phyloP scores from a whole-genome alignment of 2,888 invertebrate genomes.

The Nysson spinosus region DNA sequence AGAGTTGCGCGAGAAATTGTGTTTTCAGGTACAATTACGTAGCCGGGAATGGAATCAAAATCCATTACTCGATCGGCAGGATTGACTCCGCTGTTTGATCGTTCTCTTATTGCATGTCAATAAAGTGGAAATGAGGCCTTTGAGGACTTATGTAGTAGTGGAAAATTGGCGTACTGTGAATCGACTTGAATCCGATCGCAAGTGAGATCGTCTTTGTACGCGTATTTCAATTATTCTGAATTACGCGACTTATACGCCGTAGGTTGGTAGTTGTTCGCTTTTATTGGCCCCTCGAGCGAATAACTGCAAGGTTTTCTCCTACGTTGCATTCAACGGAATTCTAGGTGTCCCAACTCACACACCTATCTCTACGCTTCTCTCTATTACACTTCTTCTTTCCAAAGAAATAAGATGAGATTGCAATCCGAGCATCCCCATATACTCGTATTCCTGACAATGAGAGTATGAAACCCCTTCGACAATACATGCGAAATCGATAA shows the following conservation, averaged over 20 bases:
- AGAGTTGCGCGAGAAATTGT: slow-evolving; percentile 29
- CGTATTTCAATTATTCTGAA: slow-evolving; percentile 58
- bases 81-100: slow-evolving; percentile 3
- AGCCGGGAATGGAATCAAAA: slow-evolving; percentile 24
- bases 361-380: not conserved
- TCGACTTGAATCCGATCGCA: slow-evolving; percentile 10
- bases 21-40: slow-evolving; percentile 29
- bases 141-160: slow-evolving; percentile 10
- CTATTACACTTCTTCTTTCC: slow-evolving; percentile 15
- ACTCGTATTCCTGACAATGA: slow-evolving; percentile 51
- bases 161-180: slow-evolving; percentile 28
- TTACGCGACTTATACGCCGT: slow-evolving; percentile 22
- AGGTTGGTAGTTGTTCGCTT: slow-evolving; percentile 31
- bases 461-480: slow-evolving; percentile 45
- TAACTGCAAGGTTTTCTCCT: slow-evolving; percentile 7
- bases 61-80: slow-evolving; percentile 31
- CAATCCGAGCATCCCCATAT: slow-evolving; percentile 48
- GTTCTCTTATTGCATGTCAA: slow-evolving; percentile 26
- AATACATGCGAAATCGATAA: slow-evolving; percentile 48
- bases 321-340: slow-evolving; percentile 19
- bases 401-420: slow-evolving; percentile 57
- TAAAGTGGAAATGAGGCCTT: slow-evolving; percentile 42
- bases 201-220: slow-evolving; percentile 10
- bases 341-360: slow-evolving; percentile 32
- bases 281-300: slow-evolving; percentile 44